Evolutionary conservation across 1,140 invertebrate genomes (phyloP).

Genomic region (Aplysia californica): DNA sequence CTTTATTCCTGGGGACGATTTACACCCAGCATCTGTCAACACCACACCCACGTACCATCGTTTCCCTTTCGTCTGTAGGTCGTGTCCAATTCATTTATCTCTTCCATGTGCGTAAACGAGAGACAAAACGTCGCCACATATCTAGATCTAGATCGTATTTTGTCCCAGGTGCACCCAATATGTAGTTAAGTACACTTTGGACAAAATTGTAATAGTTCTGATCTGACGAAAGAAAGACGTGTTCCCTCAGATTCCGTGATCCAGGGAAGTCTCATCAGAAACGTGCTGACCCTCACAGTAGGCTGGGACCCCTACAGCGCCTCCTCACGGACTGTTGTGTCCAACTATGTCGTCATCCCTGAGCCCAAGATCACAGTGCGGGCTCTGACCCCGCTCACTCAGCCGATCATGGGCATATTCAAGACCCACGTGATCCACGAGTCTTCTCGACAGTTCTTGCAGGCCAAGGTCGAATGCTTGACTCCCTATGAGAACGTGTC

Average conservation of each 20-base stretch:
- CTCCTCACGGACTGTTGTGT: background rate
- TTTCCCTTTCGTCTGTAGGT: no score
- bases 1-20: no score
- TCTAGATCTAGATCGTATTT: no score
- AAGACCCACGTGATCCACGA: background rate
- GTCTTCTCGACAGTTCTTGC: background rate
- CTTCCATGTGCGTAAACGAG: no score
- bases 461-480: background rate
- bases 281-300: background rate
- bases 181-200: no score
- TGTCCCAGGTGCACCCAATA: no score
- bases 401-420: conserved; percentile 20
- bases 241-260: conserved; percentile 8
- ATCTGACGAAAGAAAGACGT: no score
- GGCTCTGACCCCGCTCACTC: background rate
- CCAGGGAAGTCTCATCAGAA: background rate
- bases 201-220: no score
- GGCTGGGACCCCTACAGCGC: background rate
- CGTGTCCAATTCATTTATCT: no score
- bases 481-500: background rate
- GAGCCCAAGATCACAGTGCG: background rate
- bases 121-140: no score
- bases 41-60: no score
- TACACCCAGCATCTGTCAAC: no score
- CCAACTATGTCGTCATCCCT: background rate